Conservation (phyloP, 2,797 vertebrate genomes). For the Tiaroga cobitis region DNA sequence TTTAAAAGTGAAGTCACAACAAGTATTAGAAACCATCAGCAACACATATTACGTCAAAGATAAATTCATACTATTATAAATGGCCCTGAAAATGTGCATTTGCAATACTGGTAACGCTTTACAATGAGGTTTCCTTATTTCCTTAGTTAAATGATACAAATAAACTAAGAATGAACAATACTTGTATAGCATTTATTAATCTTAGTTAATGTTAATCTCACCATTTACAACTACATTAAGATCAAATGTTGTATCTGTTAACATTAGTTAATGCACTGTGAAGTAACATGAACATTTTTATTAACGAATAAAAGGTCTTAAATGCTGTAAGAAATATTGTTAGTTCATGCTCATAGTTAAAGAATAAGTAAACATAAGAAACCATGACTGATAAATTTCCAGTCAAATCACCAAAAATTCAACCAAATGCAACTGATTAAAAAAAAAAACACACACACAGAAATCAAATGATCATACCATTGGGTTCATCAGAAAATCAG, state of each 20-base stretch:
- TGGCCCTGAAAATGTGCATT: neutral
- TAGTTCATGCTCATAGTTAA: neutral
- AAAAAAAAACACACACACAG: no score
- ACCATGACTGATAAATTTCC: neutral
- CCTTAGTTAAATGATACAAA: neutral
- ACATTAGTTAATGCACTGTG: neutral
- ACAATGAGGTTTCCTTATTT: neutral
- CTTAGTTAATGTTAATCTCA: neutral
- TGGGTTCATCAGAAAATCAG: constrained; percentile 99
- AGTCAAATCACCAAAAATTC: neutral
- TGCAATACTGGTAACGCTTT: neutral
- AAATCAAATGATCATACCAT: constrained; percentile 81
- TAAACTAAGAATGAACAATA: neutral
- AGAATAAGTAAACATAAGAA: neutral
- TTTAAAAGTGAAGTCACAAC: neutral
- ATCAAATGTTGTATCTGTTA: neutral
- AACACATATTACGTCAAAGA: neutral
- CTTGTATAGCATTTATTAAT: neutral
- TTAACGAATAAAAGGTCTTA: neutral
- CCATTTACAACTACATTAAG: neutral
- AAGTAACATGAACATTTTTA: neutral
- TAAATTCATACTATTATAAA: neutral
- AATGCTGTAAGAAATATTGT: neutral
- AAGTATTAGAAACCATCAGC: neutral
- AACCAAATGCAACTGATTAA: neutral